Percentiles rank a stretch among this genome's conserved stretches.
Conservation (phyloP, 2,888 invertebrate genomes). For the Pollenia labialis region DNA sequence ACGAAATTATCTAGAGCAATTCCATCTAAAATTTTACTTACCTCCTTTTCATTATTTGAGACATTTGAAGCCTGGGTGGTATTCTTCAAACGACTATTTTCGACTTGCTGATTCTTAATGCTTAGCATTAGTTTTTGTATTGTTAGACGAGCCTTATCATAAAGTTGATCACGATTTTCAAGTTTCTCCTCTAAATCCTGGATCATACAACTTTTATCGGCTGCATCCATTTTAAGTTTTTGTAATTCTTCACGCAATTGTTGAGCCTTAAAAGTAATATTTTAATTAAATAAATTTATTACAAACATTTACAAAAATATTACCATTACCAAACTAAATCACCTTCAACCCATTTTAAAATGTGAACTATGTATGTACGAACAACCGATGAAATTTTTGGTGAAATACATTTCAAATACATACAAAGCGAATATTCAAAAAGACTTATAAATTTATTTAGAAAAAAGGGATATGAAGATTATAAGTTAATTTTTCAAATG, state of each 20-base stretch:
- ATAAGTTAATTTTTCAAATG: neutral
- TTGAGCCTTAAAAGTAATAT: constrained; percentile 66
- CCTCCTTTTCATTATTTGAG: constrained; percentile 77
- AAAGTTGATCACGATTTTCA: constrained; percentile 78
- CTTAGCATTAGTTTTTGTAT: constrained; percentile 81
- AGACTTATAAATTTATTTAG: constrained; percentile 21
- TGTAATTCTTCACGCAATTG: constrained; percentile 78
- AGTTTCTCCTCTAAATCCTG: constrained; percentile 81
- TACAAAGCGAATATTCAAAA: neutral
- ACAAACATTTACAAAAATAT: neutral
- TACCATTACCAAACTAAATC: constrained; percentile 19
- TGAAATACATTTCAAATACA: neutral
- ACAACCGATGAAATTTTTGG: neutral
- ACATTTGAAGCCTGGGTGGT: constrained; percentile 75
- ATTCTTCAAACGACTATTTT: constrained; percentile 79
- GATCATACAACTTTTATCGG: constrained; percentile 81
- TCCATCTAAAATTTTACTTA: constrained; percentile 70
- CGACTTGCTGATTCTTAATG: constrained; percentile 79
- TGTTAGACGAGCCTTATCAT: constrained; percentile 81
- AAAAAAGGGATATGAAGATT: neutral
- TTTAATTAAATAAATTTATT: constrained; percentile 25
- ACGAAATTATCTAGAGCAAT: too few species aligned
- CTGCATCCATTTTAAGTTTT: constrained; percentile 79
- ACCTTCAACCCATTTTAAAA: constrained; percentile 69
- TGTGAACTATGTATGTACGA: neutral